phyloP scores from a whole-genome alignment of 1,140 invertebrate species.

The Notospermus geniculatus region DNA sequence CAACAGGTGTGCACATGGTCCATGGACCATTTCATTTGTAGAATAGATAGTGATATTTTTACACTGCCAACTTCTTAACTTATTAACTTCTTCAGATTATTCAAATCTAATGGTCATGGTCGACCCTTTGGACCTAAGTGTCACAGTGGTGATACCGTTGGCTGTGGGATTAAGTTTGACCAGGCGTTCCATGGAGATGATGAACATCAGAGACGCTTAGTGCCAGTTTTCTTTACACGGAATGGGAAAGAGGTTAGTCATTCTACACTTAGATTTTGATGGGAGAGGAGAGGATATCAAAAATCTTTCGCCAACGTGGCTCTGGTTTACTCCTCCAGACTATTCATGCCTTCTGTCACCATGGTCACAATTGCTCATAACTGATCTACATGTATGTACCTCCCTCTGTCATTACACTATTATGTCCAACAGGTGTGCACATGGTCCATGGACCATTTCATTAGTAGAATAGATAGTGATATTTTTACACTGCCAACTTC shows the following conservation, averaged over 20 bases:
- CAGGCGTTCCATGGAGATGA: constrained; percentile 24
- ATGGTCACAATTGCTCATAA: no score
- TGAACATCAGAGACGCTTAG: constrained; percentile 27
- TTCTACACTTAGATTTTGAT: background rate
- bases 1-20: no score
- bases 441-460: no score
- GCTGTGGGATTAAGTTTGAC: constrained; percentile 57
- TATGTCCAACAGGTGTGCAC: no score
- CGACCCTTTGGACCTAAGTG: constrained; percentile 54
- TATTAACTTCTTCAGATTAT: constrained; percentile 31
- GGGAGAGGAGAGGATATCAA: background rate
- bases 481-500: no score
- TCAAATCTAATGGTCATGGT: constrained; percentile 41
- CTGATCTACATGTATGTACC: no score
- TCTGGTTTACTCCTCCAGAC: no score
- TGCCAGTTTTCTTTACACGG: constrained; percentile 58
- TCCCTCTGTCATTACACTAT: no score
- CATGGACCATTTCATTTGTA: no score
- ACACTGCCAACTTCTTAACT: background rate
- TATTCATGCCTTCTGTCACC: no score
- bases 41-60: no score
- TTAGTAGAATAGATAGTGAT: no score
- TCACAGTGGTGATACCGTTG: constrained; percentile 56
- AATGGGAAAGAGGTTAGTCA: constrained; percentile 58
- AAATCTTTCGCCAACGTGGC: background rate